phyloP scores from a whole-genome alignment of 2,888 invertebrate species.

The Portevinia maculata region DNA sequence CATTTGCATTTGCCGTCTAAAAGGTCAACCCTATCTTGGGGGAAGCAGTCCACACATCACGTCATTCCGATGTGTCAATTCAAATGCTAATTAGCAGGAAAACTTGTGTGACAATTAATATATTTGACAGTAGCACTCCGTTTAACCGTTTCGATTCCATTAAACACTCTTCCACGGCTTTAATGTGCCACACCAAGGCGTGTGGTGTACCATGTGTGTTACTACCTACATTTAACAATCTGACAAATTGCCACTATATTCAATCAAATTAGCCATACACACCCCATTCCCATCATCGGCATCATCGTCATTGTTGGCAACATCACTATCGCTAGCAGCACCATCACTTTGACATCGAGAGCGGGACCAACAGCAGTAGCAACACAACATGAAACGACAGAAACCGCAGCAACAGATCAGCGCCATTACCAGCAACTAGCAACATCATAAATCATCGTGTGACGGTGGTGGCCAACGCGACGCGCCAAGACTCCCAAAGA shows the following conservation, averaged over 20 bases:
- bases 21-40: slow-evolving; percentile 47
- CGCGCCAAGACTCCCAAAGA: slow-evolving; percentile 64
- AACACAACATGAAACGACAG: slow-evolving; percentile 40
- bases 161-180: slow-evolving; percentile 29
- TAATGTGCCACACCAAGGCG: background rate
- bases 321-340: slow-evolving; percentile 47
- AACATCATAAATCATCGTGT: slow-evolving; percentile 72
- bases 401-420: slow-evolving; percentile 71
- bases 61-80: slow-evolving; percentile 55
- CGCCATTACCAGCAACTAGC: slow-evolving; percentile 71
- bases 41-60: slow-evolving; percentile 21
- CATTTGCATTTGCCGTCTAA: slow-evolving; percentile 5
- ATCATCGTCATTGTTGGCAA: slow-evolving; percentile 56
- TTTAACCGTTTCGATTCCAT: slow-evolving; percentile 65
- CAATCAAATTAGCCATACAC: slow-evolving; percentile 73
- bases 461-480: slow-evolving; percentile 39
- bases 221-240: slow-evolving; percentile 66
- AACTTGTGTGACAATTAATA: slow-evolving; percentile 67
- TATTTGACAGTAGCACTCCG: slow-evolving; percentile 73
- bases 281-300: slow-evolving; percentile 69
- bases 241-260: slow-evolving; percentile 74
- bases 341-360: slow-evolving; percentile 18
- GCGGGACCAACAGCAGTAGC: slow-evolving; percentile 27
- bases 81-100: slow-evolving; percentile 64
- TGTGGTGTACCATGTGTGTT: slow-evolving; percentile 35